A percentile compares a stretch with the other conserved stretches of the same genome.
These are phyloP conservation scores for Rhagium mordax DNA, from an alignment of 2,888 invertebrate species.

Conservation along the genomic window DNA sequence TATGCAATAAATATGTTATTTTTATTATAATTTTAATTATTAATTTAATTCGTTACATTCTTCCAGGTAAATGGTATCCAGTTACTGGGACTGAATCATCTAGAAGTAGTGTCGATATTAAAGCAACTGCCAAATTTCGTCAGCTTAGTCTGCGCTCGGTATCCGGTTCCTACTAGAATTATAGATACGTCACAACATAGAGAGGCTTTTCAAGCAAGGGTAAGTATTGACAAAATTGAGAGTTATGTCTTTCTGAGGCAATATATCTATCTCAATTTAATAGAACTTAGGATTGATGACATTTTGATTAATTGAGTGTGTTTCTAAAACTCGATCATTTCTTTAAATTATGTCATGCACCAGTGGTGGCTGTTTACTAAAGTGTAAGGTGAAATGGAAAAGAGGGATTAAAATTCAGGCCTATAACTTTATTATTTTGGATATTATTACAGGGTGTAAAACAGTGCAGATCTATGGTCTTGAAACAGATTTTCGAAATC, in stretches of 20 bases:
- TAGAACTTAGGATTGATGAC: neutral
- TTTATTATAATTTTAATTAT: no score
- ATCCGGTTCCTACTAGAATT: constrained; percentile 72
- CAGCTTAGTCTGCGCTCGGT: constrained; percentile 84
- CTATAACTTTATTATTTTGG: no score
- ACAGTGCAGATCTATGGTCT: no score
- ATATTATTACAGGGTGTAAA: no score
- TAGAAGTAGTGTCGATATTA: constrained; percentile 90
- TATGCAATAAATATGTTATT: no score
- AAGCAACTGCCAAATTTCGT: constrained; percentile 88
- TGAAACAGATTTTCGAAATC: no score
- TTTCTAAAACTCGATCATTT: neutral
- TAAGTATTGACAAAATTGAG: constrained; percentile 64
- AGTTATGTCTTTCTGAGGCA: neutral
- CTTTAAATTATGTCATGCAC: neutral
- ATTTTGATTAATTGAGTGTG: neutral
- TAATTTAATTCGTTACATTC: no score
- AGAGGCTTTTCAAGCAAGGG: constrained; percentile 80
- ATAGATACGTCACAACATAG: constrained; percentile 78
- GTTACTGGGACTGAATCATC: constrained; percentile 90
- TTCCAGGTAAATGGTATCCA: constrained; percentile 90
- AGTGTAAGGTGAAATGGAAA: no score
- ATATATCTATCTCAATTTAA: neutral
- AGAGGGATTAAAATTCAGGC: no score
- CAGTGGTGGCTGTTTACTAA: no score